Conservation (phyloP, 2,888 invertebrate genomes). For the Auanema sp. region DNA sequence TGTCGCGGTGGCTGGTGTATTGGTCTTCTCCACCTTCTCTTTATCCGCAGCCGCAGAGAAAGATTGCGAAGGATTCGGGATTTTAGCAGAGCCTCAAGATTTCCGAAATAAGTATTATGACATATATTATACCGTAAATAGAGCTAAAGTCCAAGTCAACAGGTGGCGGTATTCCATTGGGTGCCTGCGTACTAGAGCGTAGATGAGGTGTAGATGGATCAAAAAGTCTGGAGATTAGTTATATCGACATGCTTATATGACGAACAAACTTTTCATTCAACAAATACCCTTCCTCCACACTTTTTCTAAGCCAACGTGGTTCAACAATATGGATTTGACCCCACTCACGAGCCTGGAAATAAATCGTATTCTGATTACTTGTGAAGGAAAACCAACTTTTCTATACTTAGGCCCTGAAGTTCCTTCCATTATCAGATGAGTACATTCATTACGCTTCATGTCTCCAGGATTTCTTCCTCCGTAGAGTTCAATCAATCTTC, state of each 20-base stretch:
- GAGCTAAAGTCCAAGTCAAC: conserved; percentile 17
- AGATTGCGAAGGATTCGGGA: neutral
- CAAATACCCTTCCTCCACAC: conserved; percentile 36
- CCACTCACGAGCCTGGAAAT: conserved; percentile 46
- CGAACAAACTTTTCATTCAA: conserved; percentile 30
- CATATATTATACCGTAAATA: conserved; percentile 12
- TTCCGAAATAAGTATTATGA: neutral
- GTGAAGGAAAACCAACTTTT: conserved; percentile 18
- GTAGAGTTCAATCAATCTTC: conserved; percentile 39
- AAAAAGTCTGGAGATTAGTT: conserved; percentile 9
- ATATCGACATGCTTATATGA: neutral
- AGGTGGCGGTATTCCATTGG: conserved; percentile 4
- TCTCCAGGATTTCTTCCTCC: conserved; percentile 42
- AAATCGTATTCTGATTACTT: no score
- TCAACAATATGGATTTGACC: conserved; percentile 44
- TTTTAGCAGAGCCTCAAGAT: neutral
- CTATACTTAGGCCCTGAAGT: conserved; percentile 45
- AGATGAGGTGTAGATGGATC: conserved; percentile 11
- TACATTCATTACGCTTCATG: conserved; percentile 44
- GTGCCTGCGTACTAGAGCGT: conserved; percentile 13
- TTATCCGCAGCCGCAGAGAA: neutral
- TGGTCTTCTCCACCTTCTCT: neutral
- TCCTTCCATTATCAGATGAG: conserved; percentile 44
- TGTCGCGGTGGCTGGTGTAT: conserved; percentile 1
- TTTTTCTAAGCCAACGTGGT: conserved; percentile 43